These are phyloP conservation scores for Sciurus vulgaris DNA, from an alignment of 2,797 vertebrate genomes.

Conservation along the genomic window DNA sequence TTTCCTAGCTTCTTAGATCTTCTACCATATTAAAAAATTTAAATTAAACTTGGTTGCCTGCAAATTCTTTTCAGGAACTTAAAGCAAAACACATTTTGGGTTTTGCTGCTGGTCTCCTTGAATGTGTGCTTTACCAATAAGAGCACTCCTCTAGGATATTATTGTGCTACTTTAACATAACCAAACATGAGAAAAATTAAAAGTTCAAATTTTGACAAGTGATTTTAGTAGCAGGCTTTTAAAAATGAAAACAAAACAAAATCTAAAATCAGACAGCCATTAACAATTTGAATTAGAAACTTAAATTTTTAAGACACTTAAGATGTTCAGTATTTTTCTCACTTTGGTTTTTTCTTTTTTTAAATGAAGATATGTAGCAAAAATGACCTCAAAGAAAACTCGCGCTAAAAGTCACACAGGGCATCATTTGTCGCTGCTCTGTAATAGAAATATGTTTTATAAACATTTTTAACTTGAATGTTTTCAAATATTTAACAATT, in stretches of 20 bases:
- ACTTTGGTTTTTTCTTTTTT: constrained; percentile 71
- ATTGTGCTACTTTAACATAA: constrained; percentile 70
- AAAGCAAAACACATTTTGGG: constrained; percentile 48
- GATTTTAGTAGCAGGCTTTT: constrained; percentile 57
- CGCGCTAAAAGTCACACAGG: constrained; percentile 61
- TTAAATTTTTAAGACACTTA: constrained; percentile 54
- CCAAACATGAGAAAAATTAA: constrained; percentile 52
- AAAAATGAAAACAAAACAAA: constrained; percentile 57
- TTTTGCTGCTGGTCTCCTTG: constrained; percentile 48
- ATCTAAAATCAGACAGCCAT: constrained; percentile 40
- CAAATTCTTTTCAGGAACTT: constrained; percentile 52
- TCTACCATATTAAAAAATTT: constrained; percentile 61
- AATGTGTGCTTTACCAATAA: constrained; percentile 7
- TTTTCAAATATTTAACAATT: constrained; percentile 63
- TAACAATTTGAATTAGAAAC: constrained; percentile 68
- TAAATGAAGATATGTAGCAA: constrained; percentile 59
- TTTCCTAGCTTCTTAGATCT: constrained; percentile 63
- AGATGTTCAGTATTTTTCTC: constrained; percentile 34
- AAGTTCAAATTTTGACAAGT: constrained; percentile 64
- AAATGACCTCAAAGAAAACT: constrained; percentile 69
- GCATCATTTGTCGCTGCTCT: constrained; percentile 56
- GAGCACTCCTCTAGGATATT: constrained; percentile 61
- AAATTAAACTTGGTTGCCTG: constrained; percentile 77
- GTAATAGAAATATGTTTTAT: constrained; percentile 67
- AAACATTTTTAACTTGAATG: constrained; percentile 69